Evolutionary conservation across 1,140 invertebrate species (phyloP), one percentile per base, ranked within the genome.

Genomic region (Drosophila equinoxialis): DNA sequence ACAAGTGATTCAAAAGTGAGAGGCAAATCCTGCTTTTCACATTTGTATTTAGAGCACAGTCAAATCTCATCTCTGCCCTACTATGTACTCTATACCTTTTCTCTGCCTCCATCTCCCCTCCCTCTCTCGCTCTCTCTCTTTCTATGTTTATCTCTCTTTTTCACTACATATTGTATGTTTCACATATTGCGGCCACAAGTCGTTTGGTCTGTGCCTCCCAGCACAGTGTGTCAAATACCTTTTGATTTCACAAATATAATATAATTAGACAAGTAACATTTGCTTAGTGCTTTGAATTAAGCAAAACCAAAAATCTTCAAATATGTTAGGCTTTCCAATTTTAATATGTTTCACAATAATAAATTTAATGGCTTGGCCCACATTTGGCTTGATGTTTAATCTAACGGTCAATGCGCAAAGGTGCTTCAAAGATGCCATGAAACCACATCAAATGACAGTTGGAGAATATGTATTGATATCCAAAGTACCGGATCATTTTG

Each of bases 351-450:
- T 37, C 10, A 37, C 35, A 37, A 37, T 37, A 11, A 10, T 11
- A 8, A 8, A 2, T 37, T 37, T 8, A 11, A 3, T 11, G 35
- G 10, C 8, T 37, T 37, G 35, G 7, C 35, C 35, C 35, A 2
- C 35, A 10, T 37, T 37, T 11, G 35, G 35, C 35, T 37, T 37
- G 3, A 37, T 37, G 35, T 37, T 37, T 11, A 37, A 37, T 37
- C 35, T 37, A 37, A 37, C 35, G 7, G 35, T 8, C 10, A 98
- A 97, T 91, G 94, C 94, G 26, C 94, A 95, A 85, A 98, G 98
- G 93, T 99, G 99, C 94, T 94, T 99, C 65, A 96, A 96, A 93
- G 98, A 99, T 92, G 98, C 99, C 94, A 95, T 99, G 64, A 97
- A 98, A 81, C 97, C 98, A 91, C 96, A 99, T 94, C 96, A 98